Conservation (phyloP, 2,113 vertebrate genomes). For the Oryzias melastigma region DNA sequence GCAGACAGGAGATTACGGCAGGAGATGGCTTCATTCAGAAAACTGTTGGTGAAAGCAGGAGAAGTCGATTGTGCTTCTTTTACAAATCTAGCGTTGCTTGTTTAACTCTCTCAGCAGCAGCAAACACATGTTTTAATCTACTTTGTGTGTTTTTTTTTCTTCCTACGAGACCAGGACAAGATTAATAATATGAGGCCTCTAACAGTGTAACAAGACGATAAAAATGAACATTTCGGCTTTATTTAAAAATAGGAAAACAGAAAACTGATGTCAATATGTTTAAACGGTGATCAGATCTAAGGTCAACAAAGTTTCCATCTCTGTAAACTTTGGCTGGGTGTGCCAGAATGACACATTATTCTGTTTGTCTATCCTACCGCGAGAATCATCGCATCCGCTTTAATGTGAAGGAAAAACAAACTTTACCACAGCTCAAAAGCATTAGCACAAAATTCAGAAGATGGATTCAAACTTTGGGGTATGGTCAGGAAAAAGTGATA, state of each 20-base stretch:
- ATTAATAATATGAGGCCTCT: conserved; percentile 73
- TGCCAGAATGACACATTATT: conserved; percentile 37
- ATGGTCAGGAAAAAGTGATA: conserved; percentile 48
- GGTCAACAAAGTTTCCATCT: conserved; percentile 34
- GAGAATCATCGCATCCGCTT: not conserved
- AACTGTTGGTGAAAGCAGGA: conserved; percentile 42
- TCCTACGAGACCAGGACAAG: conserved; percentile 65
- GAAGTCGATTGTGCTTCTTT: conserved; percentile 55
- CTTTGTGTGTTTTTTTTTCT: conserved; percentile 60
- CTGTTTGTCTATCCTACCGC: conserved; percentile 22
- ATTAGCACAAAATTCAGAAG: not conserved
- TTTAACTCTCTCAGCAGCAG: conserved; percentile 60
- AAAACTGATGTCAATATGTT: conserved; percentile 24
- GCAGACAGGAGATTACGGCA: conserved; percentile 70
- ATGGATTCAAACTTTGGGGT: conserved; percentile 24
- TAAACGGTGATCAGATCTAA: conserved; percentile 41
- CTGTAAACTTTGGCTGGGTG: conserved; percentile 44
- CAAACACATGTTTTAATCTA: conserved; percentile 66
- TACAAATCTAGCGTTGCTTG: conserved; percentile 68
- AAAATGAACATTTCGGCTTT: conserved; percentile 53
- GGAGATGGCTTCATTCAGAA: conserved; percentile 68
- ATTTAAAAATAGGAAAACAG: conserved; percentile 50
- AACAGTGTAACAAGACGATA: conserved; percentile 32
- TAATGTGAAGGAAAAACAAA: not conserved
- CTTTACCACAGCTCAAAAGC: not conserved